phyloP scores from a whole-genome alignment of 2,797 vertebrate species.

The Austrolebias charrua region DNA sequence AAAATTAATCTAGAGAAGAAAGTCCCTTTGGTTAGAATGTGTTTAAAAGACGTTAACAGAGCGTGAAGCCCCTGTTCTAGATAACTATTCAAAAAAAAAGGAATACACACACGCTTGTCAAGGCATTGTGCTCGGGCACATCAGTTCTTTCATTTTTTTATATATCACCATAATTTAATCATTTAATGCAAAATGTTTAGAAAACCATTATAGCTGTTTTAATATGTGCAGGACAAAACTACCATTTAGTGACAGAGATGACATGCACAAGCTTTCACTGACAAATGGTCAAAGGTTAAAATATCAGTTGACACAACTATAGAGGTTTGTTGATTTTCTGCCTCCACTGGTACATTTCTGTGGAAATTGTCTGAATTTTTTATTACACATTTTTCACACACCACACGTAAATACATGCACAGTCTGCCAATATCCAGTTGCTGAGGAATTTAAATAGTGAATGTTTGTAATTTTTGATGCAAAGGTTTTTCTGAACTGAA shows the following conservation, averaged over 20 bases:
- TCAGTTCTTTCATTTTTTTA: neutral
- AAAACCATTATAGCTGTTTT: neutral
- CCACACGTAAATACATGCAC: too few relatives aligned
- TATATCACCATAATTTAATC: neutral
- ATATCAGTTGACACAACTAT: slow-evolving; percentile 57
- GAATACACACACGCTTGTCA: neutral
- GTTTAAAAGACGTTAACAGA: neutral
- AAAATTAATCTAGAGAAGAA: neutral
- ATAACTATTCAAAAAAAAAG: neutral
- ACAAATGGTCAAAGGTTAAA: neutral
- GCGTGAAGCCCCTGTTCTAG: neutral
- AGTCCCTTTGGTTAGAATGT: neutral
- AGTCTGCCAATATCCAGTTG: too few relatives aligned
- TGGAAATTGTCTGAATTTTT: too few relatives aligned
- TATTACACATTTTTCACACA: too few relatives aligned
- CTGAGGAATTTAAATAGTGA: too few relatives aligned
- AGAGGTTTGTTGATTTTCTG: slow-evolving; percentile 67
- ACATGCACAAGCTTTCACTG: slow-evolving; percentile 4
- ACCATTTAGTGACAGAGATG: neutral
- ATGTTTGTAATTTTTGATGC: too few relatives aligned
- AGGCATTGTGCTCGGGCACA: neutral
- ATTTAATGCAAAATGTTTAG: too few relatives aligned
- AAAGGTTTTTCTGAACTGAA: too few relatives aligned
- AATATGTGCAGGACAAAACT: neutral
- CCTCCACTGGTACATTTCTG: slow-evolving; percentile 45